Percentiles rank a stretch among this genome's conserved stretches.
Conservation (phyloP, 30 jellyfish, hydroid and myxozoan genomes). For the Aurelia aurita complex sp. Pacific region DNA sequence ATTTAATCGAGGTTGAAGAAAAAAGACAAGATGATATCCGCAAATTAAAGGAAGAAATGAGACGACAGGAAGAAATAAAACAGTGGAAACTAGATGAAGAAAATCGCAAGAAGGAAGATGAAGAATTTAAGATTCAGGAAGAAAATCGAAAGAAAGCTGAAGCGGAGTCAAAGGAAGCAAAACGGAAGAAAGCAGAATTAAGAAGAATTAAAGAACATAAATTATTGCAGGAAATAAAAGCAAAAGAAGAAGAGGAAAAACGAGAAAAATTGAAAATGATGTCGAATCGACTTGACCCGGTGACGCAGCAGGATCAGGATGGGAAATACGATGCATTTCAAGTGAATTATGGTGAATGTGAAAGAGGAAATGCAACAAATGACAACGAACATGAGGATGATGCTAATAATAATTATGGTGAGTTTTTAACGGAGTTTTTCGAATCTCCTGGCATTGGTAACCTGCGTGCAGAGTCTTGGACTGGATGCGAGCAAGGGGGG, state of each 20-base stretch:
- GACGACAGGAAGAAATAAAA: constrained; percentile 9
- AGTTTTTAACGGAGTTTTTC: neutral
- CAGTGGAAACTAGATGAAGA: constrained; percentile 55
- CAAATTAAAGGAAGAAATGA: constrained; percentile 38
- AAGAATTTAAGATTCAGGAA: constrained; percentile 47
- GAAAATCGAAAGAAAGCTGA: constrained; percentile 61
- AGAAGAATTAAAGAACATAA: constrained; percentile 58
- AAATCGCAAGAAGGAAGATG: constrained; percentile 36
- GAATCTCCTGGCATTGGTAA: neutral
- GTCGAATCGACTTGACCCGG: constrained; percentile 21
- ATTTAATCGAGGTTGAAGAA: constrained; percentile 33
- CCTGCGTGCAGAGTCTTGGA: too few relatives aligned
- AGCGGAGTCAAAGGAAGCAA: constrained; percentile 64
- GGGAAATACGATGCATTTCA: constrained; percentile 48
- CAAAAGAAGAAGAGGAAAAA: constrained; percentile 53
- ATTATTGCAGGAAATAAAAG: constrained; percentile 43
- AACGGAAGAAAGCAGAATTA: constrained; percentile 62
- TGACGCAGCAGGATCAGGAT: neutral
- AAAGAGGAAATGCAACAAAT: constrained; percentile 14
- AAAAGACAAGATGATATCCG: constrained; percentile 37
- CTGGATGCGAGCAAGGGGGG: neutral
- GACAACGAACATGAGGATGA: constrained; percentile 6
- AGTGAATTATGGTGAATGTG: constrained; percentile 64
- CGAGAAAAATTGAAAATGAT: constrained; percentile 18
- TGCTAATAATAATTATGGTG: constrained; percentile 57